Conservation (phyloP, 1,140 invertebrate species). For the Nephila pilipes region DNA sequence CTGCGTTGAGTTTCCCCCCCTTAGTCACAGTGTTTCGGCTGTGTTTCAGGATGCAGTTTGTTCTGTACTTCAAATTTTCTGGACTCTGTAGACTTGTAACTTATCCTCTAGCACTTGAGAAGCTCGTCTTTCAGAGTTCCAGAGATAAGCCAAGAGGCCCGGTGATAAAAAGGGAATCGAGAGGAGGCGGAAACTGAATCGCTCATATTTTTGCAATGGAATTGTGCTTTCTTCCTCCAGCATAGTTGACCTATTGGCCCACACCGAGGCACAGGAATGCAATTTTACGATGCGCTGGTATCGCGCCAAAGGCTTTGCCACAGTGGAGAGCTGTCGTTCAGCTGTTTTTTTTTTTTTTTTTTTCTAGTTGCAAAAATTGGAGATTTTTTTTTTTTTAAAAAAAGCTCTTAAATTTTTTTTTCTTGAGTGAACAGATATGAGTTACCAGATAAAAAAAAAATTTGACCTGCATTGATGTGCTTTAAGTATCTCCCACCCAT, state of each 20-base stretch:
- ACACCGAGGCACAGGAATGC: neutral
- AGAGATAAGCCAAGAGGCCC: constrained; percentile 8
- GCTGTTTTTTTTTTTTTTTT: neutral
- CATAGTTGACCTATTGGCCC: neutral
- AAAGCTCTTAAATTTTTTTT: no score
- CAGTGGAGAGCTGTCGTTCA: neutral
- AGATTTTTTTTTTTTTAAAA: no score
- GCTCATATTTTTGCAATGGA: neutral
- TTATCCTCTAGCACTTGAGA: neutral
- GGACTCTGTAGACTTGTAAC: neutral
- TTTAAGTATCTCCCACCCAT: no score
- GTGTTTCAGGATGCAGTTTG: no score
- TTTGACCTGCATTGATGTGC: no score
- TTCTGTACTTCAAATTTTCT: no score
- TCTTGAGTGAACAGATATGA: no score
- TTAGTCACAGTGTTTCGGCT: no score
- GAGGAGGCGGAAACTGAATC: neutral
- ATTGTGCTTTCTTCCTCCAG: neutral
- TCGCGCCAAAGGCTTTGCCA: neutral
- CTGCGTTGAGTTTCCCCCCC: no score
- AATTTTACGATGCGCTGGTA: neutral
- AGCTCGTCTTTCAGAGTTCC: neutral
- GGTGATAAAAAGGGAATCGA: neutral
- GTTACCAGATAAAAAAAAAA: no score
- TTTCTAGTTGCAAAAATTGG: no score